Conservation (phyloP, 2,888 invertebrate species). For the Pseudeuparius sepicola region DNA sequence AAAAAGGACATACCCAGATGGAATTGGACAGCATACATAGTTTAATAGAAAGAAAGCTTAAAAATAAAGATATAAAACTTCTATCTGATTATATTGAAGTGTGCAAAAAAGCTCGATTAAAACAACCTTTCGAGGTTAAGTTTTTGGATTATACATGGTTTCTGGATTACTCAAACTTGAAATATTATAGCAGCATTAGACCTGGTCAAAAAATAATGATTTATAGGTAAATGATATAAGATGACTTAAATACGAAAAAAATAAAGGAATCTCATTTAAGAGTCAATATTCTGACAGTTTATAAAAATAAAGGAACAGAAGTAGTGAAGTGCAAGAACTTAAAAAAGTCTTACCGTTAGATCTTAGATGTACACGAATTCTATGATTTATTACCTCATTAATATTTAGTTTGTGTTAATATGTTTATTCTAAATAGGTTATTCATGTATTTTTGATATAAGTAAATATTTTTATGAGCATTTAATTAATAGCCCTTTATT, state of each 20-base stretch:
- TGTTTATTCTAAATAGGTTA: too few species aligned
- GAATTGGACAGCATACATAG: slow-evolving; percentile 16
- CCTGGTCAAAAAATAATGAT: slow-evolving; percentile 14
- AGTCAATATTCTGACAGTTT: slow-evolving; percentile 10
- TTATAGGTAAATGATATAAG: slow-evolving; percentile 8
- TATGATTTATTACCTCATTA: slow-evolving; percentile 15
- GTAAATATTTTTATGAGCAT: too few species aligned
- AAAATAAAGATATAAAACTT: slow-evolving; percentile 18
- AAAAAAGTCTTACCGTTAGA: too few species aligned
- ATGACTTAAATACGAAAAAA: slow-evolving; percentile 13
- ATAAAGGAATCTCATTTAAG: slow-evolving; percentile 10
- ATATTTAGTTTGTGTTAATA: too few species aligned
- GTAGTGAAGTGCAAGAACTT: too few species aligned
- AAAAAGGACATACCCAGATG: slow-evolving; percentile 16
- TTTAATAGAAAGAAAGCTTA: slow-evolving; percentile 11
- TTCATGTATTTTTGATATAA: too few species aligned
- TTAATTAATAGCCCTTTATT: slow-evolving; percentile 8
- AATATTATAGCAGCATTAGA: slow-evolving; percentile 15
- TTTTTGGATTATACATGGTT: slow-evolving; percentile 15
- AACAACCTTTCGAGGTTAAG: slow-evolving; percentile 11
- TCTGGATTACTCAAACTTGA: slow-evolving; percentile 12
- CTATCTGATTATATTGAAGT: slow-evolving; percentile 16
- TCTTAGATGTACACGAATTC: slow-evolving; percentile 12
- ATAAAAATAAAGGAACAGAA: slow-evolving; percentile 13
- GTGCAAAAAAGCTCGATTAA: slow-evolving; percentile 14